Evolutionary conservation across 2,113 vertebrate genomes (phyloP), one percentile per base, ranked within the genome.

Genomic region (Engystomops pustulosus): DNA sequence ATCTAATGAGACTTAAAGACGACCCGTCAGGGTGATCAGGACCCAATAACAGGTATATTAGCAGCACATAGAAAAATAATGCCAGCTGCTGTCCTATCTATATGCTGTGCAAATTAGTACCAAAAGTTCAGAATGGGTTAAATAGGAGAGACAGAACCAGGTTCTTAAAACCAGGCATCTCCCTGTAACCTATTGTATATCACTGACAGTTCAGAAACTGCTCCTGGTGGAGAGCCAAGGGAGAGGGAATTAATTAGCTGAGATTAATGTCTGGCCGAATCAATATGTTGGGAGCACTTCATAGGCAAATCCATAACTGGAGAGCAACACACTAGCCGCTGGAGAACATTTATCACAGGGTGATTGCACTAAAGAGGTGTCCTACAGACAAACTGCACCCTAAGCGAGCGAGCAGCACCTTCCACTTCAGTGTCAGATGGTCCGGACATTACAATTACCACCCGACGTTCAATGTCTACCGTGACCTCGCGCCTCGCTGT

Each of bases 251-350:
- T 79, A 44, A 79, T 79, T 79, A 79, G 76, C 53, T 23, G 53
- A 79, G 76, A 79, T 60, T 79, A 62, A 79, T 79, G 76, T 65
- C 76, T 25, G 55, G 34, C 15, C 41, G 36, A 62, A 79, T 79
- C 76, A 79, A 79, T 79, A 79, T 18, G 32, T 62, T 38, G 76
- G 76, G 55, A 62, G 36, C 23, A 23, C n/a, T 79, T 62, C 36
- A 65, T 79, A 45, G 76, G 53, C 38, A 79, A 79, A 79, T 79
- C 76, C 25, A 79, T 62, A 60, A 17, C n/a, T 27, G 10, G 20
- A 30, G 34, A 79, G 76, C 76, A 62, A 79, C 55, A 79, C 34
- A 44, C 60, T 32, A 76, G 72, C 27, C 17, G 32, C 30, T 15
- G 12, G 32, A 58, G 74, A 20, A 77, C 23, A 77, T 77, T 7